These are phyloP conservation scores for Cyprinodon brontotheroides DNA, from an alignment of 2,113 vertebrate species.

Conservation along the genomic window DNA sequence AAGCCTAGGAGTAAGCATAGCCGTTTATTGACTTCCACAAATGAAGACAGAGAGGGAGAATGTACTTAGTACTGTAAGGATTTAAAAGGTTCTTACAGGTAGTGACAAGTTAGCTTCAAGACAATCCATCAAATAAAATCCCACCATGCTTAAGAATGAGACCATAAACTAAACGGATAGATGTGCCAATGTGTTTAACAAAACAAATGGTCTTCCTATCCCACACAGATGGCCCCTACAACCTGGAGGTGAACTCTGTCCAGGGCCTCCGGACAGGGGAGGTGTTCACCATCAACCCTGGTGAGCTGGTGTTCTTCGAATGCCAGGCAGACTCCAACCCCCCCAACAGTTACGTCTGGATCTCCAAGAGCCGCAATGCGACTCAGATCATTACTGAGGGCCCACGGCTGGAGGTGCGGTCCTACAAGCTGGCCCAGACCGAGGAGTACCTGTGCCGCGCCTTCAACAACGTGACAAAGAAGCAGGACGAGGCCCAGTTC, in stretches of 20 bases:
- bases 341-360: conserved; percentile 92
- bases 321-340: conserved; percentile 96
- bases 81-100: too few relatives aligned
- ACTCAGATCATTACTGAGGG: conserved; percentile 86
- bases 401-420: conserved; percentile 84
- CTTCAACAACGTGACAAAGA: conserved; percentile 92
- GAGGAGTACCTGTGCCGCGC: conserved; percentile 88
- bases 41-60: too few relatives aligned
- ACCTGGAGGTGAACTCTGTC: conserved; percentile 88
- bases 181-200: not conserved
- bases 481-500: conserved; percentile 87
- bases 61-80: too few relatives aligned
- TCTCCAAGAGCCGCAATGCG: conserved; percentile 83
- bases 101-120: too few relatives aligned
- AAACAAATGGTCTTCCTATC: conserved; percentile 20
- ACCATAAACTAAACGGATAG: not conserved
- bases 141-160: conserved; percentile 7
- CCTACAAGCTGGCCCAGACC: conserved; percentile 81
- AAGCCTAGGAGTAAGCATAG: too few relatives aligned
- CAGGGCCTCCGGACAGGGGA: conserved; percentile 86
- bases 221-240: conserved; percentile 91
- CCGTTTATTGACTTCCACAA: too few relatives aligned
- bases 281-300: conserved; percentile 90
- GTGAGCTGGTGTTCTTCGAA: conserved; percentile 87
- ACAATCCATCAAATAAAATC: too few relatives aligned